phyloP scores from a whole-genome alignment of 2,888 invertebrate genomes.

The Metallyticus violacea region DNA sequence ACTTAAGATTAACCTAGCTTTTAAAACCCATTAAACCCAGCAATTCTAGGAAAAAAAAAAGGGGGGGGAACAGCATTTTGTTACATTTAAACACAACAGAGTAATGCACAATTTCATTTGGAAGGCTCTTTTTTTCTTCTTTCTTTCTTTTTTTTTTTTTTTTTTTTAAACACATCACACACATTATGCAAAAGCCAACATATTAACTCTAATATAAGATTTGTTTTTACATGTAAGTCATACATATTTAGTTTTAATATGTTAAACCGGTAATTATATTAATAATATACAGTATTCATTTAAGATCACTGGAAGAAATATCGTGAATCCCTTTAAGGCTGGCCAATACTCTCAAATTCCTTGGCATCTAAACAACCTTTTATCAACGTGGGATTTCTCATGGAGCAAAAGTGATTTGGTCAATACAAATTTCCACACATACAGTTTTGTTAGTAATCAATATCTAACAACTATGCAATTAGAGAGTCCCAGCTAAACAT shows the following conservation, averaged over 20 bases:
- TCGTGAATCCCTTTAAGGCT: slow-evolving; percentile 30
- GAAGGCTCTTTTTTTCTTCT: not conserved
- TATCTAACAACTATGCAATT: slow-evolving; percentile 20
- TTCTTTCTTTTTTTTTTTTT: not conserved
- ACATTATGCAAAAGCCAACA: slow-evolving; percentile 23
- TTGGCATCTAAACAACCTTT: slow-evolving; percentile 20
- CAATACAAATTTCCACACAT: slow-evolving; percentile 15
- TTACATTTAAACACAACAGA: slow-evolving; percentile 22
- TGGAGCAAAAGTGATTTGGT: slow-evolving; percentile 28
- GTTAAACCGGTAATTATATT: slow-evolving; percentile 16
- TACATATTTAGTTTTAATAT: slow-evolving; percentile 9
- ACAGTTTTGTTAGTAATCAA: slow-evolving; percentile 2
- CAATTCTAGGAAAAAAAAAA: slow-evolving; percentile 4
- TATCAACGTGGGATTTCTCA: not conserved
- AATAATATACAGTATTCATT: slow-evolving; percentile 18
- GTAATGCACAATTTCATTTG: slow-evolving; percentile 28
- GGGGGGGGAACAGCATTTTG: not conserved
- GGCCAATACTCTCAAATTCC: slow-evolving; percentile 14
- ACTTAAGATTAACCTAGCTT: slow-evolving; percentile 11
- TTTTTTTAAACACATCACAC: slow-evolving; percentile 20
- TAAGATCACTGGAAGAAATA: slow-evolving; percentile 36
- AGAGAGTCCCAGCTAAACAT: slow-evolving; percentile 19
- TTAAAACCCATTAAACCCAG: slow-evolving; percentile 10
- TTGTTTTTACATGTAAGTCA: slow-evolving; percentile 11
- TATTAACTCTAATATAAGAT: slow-evolving; percentile 16